phyloP scores from a whole-genome alignment of 2,113 vertebrate genomes.

The Montifringilla adamsi region DNA sequence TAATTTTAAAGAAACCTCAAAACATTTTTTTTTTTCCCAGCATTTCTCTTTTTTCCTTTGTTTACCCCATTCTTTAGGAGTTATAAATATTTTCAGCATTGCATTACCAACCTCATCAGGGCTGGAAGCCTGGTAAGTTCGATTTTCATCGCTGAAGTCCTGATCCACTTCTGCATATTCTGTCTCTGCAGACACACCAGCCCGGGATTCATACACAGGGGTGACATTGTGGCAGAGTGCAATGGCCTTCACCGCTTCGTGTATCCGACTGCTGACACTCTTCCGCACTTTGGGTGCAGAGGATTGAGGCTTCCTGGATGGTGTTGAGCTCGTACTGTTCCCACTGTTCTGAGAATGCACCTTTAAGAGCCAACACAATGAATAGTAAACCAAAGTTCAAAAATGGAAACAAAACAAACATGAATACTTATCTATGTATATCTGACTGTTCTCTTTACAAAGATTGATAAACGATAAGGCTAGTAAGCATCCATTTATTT shows the following conservation, averaged over 20 bases:
- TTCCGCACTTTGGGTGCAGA: conserved; percentile 89
- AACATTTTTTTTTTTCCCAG: not conserved
- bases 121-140: conserved; percentile 96
- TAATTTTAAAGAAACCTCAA: not conserved
- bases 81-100: not conserved
- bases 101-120: conserved; percentile 87
- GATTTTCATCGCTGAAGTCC: conserved; percentile 92
- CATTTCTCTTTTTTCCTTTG: not conserved
- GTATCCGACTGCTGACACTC: conserved; percentile 90
- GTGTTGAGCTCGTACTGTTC: conserved; percentile 63
- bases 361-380: conserved; percentile 46
- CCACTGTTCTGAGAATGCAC: conserved; percentile 64
- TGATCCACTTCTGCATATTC: conserved; percentile 91
- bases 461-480: not conserved
- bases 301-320: conserved; percentile 74
- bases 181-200: conserved; percentile 72
- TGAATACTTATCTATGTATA: not conserved
- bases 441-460: not conserved
- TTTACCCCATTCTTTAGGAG: not conserved
- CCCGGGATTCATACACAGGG: conserved; percentile 86
- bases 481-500: not conserved
- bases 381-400: not conserved
- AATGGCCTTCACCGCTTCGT: conserved; percentile 94
- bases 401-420: not conserved
- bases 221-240: conserved; percentile 97